Evolutionary conservation across 1,140 invertebrate genomes (phyloP).

Genomic region (Nephila pilipes): DNA sequence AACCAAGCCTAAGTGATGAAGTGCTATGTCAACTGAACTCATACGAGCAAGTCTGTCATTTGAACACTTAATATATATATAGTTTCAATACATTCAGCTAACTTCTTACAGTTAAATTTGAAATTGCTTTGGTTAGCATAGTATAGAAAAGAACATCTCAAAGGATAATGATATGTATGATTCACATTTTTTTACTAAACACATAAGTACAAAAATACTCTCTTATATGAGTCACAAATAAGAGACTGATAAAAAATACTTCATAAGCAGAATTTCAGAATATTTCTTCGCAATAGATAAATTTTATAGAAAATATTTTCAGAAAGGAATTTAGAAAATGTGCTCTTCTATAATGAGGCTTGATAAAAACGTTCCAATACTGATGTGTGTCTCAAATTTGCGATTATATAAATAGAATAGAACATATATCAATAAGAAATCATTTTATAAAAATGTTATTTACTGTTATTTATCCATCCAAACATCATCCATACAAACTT

Average conservation of each 20-base stretch:
- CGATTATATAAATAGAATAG: conserved; percentile 1
- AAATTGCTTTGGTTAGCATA: conserved; percentile 20
- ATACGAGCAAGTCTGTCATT: conserved; percentile 13
- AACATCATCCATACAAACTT: neutral
- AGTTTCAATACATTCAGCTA: conserved; percentile 71
- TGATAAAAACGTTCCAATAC: neutral
- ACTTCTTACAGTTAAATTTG: conserved; percentile 8
- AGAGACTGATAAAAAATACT: conserved; percentile 24
- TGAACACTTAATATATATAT: conserved; percentile 34
- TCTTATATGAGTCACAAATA: conserved; percentile 51
- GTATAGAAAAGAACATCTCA: conserved; percentile 44
- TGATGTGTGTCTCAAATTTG: conserved; percentile 9
- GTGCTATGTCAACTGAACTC: conserved; percentile 51
- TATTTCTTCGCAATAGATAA: conserved; percentile 13
- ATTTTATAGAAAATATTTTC: conserved; percentile 28
- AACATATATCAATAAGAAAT: conserved; percentile 5
- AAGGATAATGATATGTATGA: conserved; percentile 61
- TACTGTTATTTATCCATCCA: neutral
- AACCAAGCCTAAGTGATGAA: conserved; percentile 41
- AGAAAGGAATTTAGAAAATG: conserved; percentile 20
- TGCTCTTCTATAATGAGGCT: neutral
- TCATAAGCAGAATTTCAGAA: conserved; percentile 34
- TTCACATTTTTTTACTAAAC: conserved; percentile 36
- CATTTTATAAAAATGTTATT: conserved; percentile 14
- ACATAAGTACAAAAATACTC: conserved; percentile 59